Conservation (phyloP, 2,113 vertebrate species). For the Neolamprologus tretocephalus region DNA sequence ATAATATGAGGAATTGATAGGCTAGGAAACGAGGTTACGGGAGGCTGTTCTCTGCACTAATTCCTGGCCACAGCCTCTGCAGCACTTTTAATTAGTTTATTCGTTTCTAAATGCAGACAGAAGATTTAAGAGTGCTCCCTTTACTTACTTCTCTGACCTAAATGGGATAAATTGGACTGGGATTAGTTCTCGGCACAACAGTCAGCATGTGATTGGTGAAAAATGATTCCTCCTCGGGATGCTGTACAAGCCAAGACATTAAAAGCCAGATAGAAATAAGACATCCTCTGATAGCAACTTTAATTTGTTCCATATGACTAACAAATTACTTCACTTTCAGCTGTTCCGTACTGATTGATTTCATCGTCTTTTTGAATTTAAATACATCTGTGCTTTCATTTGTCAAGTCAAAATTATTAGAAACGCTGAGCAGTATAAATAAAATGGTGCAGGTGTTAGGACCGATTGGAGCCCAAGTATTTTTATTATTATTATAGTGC, state of each 20-base stretch:
- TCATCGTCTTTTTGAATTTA: not conserved
- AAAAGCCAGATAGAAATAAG: not conserved
- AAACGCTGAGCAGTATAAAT: not conserved
- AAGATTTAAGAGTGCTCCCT: slow-evolving; percentile 50
- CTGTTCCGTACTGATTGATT: not conserved
- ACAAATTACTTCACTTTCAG: not conserved
- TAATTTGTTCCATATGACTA: not conserved
- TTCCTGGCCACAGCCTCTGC: slow-evolving; percentile 34
- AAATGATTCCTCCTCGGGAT: slow-evolving; percentile 27
- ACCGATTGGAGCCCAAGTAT: not conserved
- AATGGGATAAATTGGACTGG: slow-evolving; percentile 62
- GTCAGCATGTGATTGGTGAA: slow-evolving; percentile 26
- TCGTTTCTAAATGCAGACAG: slow-evolving; percentile 52
- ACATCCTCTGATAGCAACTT: not conserved
- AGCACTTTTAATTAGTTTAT: slow-evolving; percentile 63
- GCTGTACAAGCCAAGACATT: not conserved
- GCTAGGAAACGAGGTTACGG: slow-evolving; percentile 31
- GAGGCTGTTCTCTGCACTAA: slow-evolving; percentile 7
- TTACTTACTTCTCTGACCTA: slow-evolving; percentile 55
- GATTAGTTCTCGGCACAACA: slow-evolving; percentile 53
- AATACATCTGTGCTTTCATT: not conserved
- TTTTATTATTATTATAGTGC: not conserved
- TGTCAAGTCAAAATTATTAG: not conserved
- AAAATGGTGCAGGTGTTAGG: not conserved
- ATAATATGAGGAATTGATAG: slow-evolving; percentile 11